Conservation (phyloP, 2,888 invertebrate genomes). For the Merodon equestris region DNA sequence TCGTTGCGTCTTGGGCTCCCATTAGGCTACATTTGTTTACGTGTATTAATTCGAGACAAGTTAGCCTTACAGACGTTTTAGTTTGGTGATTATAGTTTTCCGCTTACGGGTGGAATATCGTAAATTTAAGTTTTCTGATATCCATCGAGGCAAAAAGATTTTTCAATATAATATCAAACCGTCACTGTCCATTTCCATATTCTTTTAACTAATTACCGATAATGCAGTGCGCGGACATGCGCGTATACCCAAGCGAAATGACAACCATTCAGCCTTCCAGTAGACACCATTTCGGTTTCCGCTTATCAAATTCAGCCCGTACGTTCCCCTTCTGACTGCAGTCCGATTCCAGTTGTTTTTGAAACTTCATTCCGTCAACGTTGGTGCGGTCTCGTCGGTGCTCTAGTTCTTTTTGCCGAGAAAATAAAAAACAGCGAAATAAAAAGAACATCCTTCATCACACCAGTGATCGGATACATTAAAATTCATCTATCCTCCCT, state of each 20-base stretch:
- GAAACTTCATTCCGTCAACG: slow-evolving; percentile 57
- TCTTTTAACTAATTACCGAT: slow-evolving; percentile 1
- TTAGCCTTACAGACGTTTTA: no score
- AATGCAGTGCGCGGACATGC: slow-evolving; percentile 1
- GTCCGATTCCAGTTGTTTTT: slow-evolving; percentile 62
- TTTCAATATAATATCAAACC: no score
- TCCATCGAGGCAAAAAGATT: no score
- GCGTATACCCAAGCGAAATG: slow-evolving; percentile 22
- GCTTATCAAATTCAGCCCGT: slow-evolving; percentile 51
- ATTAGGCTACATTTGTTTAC: no score
- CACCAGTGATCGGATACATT: not conserved
- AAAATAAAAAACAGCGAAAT: slow-evolving; percentile 16
- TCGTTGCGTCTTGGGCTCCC: no score
- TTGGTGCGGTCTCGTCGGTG: slow-evolving; percentile 48
- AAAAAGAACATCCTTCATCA: not conserved
- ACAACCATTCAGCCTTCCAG: slow-evolving; percentile 31
- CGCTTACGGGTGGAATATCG: no score
- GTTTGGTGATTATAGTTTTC: no score
- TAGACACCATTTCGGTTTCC: slow-evolving; percentile 48
- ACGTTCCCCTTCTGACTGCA: slow-evolving; percentile 26
- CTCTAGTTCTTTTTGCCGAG: not conserved
- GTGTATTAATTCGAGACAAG: no score
- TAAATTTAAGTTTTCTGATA: no score
- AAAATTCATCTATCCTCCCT: slow-evolving; percentile 1
- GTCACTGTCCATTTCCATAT: no score